A percentile compares a stretch with the other conserved stretches of the same genome.
phyloP scores from a whole-genome alignment of 2,888 invertebrate species.

The Ormyrus thymus region DNA sequence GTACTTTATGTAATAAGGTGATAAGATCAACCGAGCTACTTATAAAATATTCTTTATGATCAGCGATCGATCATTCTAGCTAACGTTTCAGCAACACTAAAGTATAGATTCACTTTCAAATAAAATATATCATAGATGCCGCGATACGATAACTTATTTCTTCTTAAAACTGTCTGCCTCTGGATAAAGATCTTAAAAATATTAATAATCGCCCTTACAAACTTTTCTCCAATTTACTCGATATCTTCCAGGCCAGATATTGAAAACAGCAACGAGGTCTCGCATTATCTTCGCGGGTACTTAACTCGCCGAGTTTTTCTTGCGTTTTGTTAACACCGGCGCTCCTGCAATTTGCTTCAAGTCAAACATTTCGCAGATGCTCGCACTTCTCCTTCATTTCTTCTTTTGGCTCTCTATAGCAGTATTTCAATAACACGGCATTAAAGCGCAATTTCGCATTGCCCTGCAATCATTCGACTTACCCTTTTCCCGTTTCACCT shows the following conservation, averaged over 20 bases:
- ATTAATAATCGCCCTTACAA: too few species aligned
- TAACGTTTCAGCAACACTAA: too few species aligned
- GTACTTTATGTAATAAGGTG: not conserved
- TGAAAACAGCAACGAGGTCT: too few species aligned
- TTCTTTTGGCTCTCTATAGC: not conserved
- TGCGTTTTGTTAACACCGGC: not conserved
- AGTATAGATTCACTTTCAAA: too few species aligned
- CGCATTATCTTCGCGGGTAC: too few species aligned
- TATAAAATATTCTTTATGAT: not conserved
- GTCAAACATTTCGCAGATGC: slow-evolving; percentile 24
- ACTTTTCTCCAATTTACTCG: too few species aligned
- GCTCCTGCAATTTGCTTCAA: not conserved
- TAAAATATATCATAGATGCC: too few species aligned
- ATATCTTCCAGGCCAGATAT: too few species aligned
- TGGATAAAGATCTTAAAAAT: too few species aligned
- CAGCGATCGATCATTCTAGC: slow-evolving; percentile 1
- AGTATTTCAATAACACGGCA: slow-evolving; percentile 46
- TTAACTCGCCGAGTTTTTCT: too few species aligned
- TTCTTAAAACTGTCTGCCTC: too few species aligned
- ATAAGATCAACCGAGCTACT: not conserved
- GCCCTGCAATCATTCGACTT: slow-evolving; percentile 28
- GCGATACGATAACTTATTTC: too few species aligned
- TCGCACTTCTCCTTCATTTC: slow-evolving; percentile 2
- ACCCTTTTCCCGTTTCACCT: not conserved
- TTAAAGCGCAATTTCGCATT: slow-evolving; percentile 45